Percentiles rank a stretch among this genome's conserved stretches.
phyloP scores from a whole-genome alignment of 2,113 vertebrate genomes.

The Chroicocephalus ridibundus region DNA sequence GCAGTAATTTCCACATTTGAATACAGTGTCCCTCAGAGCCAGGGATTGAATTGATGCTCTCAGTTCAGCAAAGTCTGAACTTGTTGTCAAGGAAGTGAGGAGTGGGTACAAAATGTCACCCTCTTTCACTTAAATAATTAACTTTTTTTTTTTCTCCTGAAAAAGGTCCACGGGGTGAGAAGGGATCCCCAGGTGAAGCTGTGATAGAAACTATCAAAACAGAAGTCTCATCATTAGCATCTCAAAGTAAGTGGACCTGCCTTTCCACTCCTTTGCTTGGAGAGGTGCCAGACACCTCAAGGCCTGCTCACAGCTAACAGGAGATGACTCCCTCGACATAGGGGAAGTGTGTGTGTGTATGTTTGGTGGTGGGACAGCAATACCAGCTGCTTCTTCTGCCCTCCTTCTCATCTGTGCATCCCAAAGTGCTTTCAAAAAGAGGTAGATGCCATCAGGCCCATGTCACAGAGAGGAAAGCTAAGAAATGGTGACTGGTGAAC shows the following conservation, averaged over 20 bases:
- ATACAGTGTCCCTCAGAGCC: neutral
- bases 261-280: neutral
- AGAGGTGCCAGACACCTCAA: neutral
- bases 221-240: slow-evolving; percentile 38
- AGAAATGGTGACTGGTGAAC: neutral
- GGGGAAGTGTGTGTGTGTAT: neutral
- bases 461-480: neutral
- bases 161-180: slow-evolving; percentile 79
- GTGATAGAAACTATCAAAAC: slow-evolving; percentile 57
- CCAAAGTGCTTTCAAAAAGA: neutral
- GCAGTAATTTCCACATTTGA: neutral
- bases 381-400: neutral
- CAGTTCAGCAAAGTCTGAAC: neutral
- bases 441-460: neutral
- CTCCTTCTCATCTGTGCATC: neutral
- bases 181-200: slow-evolving; percentile 78
- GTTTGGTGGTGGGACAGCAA: neutral
- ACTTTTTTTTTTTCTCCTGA: neutral
- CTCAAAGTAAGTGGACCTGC: slow-evolving; percentile 41
- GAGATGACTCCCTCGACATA: neutral
- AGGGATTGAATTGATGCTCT: neutral
- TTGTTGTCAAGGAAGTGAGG: neutral
- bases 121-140: neutral
- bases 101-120: neutral
- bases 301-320: neutral